Conservation (phyloP, 1,140 invertebrate genomes). For the Hermetia illucens region DNA sequence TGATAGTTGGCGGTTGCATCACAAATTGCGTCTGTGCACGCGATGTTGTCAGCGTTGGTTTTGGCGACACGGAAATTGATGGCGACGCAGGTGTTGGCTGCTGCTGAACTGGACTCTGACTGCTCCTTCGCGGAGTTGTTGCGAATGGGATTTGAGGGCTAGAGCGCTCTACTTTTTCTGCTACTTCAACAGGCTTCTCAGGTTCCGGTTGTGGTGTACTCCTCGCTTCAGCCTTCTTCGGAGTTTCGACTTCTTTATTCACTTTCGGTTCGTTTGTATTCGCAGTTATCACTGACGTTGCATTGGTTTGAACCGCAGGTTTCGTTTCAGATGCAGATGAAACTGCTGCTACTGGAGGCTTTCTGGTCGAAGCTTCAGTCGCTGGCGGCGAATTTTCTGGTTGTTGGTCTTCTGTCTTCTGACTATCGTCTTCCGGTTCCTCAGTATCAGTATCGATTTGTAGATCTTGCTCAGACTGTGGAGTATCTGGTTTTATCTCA, state of each 20-base stretch:
- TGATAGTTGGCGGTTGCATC: conserved; percentile 40
- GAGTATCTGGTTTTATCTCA: conserved; percentile 68
- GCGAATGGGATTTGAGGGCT: neutral
- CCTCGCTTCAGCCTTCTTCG: neutral
- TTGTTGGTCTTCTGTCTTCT: neutral
- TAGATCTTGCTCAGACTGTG: conserved; percentile 66
- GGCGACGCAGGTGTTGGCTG: neutral
- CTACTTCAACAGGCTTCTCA: conserved; percentile 16
- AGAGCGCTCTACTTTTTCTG: no score
- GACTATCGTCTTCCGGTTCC: conserved; percentile 42
- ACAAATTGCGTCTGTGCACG: conserved; percentile 24
- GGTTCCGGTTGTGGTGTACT: neutral
- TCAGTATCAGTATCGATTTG: conserved; percentile 79
- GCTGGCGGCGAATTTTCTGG: neutral
- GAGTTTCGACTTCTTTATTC: neutral
- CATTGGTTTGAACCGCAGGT: neutral
- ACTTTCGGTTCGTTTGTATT: neutral
- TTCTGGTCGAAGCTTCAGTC: neutral
- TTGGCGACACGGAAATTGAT: conserved; percentile 2
- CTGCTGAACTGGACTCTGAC: neutral
- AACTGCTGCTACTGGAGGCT: neutral
- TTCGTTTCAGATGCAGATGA: neutral
- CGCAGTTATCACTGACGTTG: neutral
- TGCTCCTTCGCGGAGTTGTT: neutral
- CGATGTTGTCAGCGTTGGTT: conserved; percentile 14